A percentile compares a stretch with the other conserved stretches of the same genome.
phyloP scores from a whole-genome alignment of 2,888 invertebrate species.

The Pediacus dermestoides region DNA sequence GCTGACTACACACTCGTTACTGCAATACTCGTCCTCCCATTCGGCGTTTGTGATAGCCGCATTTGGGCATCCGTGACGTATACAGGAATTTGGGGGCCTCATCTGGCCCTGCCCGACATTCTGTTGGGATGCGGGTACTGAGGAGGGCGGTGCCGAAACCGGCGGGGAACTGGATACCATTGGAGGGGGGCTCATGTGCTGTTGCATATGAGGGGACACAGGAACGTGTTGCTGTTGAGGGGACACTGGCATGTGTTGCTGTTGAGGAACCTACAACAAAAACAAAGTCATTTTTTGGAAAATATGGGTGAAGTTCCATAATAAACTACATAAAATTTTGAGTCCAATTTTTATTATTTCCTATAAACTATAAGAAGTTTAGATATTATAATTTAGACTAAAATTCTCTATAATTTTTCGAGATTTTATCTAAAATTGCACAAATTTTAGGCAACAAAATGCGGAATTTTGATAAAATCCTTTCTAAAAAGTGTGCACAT shows the following conservation, averaged over 20 bases:
- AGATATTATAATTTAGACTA: no score
- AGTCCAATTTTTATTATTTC: no score
- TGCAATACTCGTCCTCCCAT: constrained; percentile 97
- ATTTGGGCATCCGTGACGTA: constrained; percentile 87
- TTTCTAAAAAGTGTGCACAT: no score
- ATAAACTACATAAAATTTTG: no score
- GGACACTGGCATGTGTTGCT: constrained; percentile 45
- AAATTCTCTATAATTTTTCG: no score
- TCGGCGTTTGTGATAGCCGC: constrained; percentile 86
- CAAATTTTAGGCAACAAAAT: no score
- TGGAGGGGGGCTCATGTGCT: constrained; percentile 50
- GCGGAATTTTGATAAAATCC: no score
- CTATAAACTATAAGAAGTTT: no score
- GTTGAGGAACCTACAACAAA: constrained; percentile 36
- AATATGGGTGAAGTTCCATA: constrained; percentile 1
- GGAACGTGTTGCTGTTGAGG: constrained; percentile 44
- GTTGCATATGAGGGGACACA: constrained; percentile 45
- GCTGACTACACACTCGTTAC: constrained; percentile 93
- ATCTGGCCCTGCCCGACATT: constrained; percentile 46
- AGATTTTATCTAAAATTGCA: no score
- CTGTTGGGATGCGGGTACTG: constrained; percentile 51
- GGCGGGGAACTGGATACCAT: constrained; percentile 58
- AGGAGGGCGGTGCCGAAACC: constrained; percentile 45
- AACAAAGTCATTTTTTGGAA: constrained; percentile 9
- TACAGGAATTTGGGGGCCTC: constrained; percentile 60